Evolutionary conservation across 2,113 vertebrate species (phyloP).

Genomic region (Coracopsis vasa): DNA sequence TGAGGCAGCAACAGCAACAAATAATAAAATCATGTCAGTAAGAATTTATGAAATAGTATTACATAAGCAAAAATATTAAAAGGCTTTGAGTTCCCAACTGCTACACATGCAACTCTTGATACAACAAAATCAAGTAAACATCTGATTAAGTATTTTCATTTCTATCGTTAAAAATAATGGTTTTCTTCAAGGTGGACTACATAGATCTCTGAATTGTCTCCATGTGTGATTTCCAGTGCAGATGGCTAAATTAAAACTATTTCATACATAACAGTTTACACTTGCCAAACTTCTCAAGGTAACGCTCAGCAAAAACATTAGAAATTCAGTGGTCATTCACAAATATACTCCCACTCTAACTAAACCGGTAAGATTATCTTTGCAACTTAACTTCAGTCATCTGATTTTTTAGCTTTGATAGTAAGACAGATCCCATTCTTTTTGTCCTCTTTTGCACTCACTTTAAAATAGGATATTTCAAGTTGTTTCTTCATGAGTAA

Average conservation of each 20-base stretch:
- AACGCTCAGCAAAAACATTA: not conserved
- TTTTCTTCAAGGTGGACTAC: not conserved
- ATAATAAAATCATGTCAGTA: not conserved
- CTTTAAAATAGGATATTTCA: slow-evolving; percentile 12
- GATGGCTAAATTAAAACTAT: not conserved
- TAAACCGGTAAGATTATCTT: not conserved
- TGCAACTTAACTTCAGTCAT: not conserved
- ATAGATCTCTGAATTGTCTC: not conserved
- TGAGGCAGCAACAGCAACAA: not conserved
- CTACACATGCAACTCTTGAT: not conserved
- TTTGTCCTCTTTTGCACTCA: not conserved
- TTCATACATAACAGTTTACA: not conserved
- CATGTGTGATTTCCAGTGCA: not conserved
- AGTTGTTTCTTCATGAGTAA: not conserved
- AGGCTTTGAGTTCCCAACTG: not conserved
- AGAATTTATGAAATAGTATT: not conserved
- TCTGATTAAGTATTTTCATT: not conserved
- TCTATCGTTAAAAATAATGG: not conserved
- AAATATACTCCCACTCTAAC: not conserved
- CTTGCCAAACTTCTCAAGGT: not conserved
- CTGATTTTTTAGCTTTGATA: not conserved
- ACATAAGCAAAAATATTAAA: not conserved
- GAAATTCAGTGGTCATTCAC: not conserved
- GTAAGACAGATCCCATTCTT: not conserved
- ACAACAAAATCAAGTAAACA: not conserved